These are phyloP conservation scores for Patiria pectinifera DNA, from an alignment of 53 echinoderm and acorn worm genomes.

Conservation along the genomic window DNA sequence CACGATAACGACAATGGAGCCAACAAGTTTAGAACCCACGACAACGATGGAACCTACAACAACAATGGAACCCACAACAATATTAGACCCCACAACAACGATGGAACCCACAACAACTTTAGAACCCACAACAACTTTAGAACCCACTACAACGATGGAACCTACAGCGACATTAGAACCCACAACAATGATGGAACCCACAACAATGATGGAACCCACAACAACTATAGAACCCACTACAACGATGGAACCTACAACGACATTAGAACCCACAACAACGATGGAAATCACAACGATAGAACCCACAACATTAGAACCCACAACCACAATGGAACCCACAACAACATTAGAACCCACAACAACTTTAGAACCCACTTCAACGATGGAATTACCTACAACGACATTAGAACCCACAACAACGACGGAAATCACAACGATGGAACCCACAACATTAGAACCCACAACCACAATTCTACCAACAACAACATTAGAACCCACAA, in stretches of 20 bases:
- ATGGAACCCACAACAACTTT: neutral
- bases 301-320: neutral
- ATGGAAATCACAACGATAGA: neutral
- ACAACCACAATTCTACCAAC: neutral
- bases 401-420: neutral
- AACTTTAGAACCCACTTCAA: neutral
- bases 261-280: neutral
- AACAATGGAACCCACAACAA: neutral
- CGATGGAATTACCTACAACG: neutral
- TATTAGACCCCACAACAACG: neutral
- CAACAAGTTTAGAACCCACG: neutral
- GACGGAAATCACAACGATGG: neutral
- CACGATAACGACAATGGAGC: neutral
- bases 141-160: neutral
- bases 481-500: neutral
- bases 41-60: neutral
- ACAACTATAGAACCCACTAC: neutral
- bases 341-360: neutral
- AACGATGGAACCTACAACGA: neutral
- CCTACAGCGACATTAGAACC: neutral
- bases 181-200: neutral
- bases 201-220: neutral
- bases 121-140: neutral
- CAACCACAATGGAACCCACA: neutral
- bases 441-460: neutral